phyloP scores from a whole-genome alignment of 2,113 vertebrate genomes.

The Prunella fulvescens region DNA sequence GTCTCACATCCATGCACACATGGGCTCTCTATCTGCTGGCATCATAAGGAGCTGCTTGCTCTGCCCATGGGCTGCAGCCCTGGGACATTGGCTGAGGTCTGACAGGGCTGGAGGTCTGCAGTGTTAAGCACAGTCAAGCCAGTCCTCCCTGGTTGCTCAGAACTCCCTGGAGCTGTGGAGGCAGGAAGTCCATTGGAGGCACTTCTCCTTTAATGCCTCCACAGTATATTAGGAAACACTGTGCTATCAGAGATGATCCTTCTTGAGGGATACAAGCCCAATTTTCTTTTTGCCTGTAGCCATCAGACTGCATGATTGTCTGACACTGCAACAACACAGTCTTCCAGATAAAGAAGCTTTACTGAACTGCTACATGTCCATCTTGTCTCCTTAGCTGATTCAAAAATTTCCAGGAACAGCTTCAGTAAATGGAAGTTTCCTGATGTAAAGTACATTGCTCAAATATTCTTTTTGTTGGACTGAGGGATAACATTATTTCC shows the following conservation, averaged over 20 bases:
- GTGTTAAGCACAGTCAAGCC: too few relatives aligned
- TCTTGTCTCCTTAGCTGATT: not conserved
- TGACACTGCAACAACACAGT: not conserved
- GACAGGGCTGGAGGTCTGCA: not conserved
- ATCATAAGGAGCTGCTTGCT: not conserved
- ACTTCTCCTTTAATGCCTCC: not conserved
- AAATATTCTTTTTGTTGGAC: not conserved
- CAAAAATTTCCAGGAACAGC: not conserved
- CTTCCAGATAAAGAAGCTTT: not conserved
- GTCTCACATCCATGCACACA: fast-evolving
- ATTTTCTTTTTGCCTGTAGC: not conserved
- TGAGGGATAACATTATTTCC: not conserved
- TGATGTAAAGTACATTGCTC: not conserved
- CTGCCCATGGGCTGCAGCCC: not conserved
- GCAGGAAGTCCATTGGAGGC: not conserved
- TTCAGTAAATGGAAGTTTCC: not conserved
- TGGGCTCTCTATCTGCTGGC: not conserved
- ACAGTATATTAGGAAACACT: not conserved
- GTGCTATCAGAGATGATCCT: not conserved
- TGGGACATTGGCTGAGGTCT: not conserved
- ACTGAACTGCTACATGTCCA: not conserved
- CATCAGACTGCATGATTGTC: not conserved
- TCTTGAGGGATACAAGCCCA: not conserved
- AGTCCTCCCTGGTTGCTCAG: not conserved
- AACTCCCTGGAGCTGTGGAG: not conserved